Evolutionary conservation across 2,113 vertebrate species (phyloP), one percentile per base, ranked within the genome.

Genomic region (Clarias macrocephalus): DNA sequence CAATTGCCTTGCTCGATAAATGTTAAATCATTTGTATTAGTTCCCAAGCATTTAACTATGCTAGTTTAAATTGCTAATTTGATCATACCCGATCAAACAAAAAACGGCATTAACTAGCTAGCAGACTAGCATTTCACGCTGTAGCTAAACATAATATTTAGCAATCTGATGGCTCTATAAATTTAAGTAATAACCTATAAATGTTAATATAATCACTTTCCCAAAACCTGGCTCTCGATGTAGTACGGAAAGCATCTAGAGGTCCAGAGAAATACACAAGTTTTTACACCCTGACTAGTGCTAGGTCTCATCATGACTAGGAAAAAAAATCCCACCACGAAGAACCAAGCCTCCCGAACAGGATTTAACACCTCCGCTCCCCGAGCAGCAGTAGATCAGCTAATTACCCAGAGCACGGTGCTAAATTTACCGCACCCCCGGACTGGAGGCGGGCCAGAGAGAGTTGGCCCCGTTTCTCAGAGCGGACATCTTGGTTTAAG

Each of bases 401-500:
- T 86, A 86, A 89, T 89, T 84, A 86, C 83, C 85, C 76, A 37
- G 60, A 80, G 76, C 56, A 72, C 83, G 8, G 80, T 83, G 85
- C 88, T 16, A 72, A 91, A 90, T 91, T 92, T 88, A 85, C 91
- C 19, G 84, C 88, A 89, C 57, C 90, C 33, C 42, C 76, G 73
- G 48, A 25, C 48, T 80, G 25, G 83, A 89, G 87, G 84, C 88
- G 88, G 60, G 28, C 70, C 18, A 23, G 42, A 70, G 9, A 70
- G 12, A 91, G 83, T 8, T 76, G 59, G 93, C 93, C 93, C 91
- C 91, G 91, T 94, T 96, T 93, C 95, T 96, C 93, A 95, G 92
- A 80, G 88, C 75, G 93, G 95, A 96, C 96, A 93, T 96, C 96
- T 96, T 95, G 96, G 96, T 97, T 98, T 96, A 96, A 96, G 95